Evolutionary conservation across 1,140 invertebrate species (phyloP).

Genomic region (Camponotus pennsylvanicus): DNA sequence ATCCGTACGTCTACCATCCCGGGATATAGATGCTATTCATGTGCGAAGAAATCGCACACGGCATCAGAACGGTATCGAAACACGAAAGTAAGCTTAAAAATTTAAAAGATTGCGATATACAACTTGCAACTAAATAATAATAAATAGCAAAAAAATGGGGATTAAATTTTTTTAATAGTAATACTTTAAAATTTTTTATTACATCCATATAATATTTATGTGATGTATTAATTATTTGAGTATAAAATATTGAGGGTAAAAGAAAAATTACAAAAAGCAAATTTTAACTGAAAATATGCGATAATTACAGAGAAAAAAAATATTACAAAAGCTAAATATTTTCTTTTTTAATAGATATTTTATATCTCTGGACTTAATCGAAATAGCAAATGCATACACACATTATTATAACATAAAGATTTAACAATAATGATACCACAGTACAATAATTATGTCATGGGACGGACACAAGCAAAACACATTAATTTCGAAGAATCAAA

Average conservation of each 20-base stretch:
- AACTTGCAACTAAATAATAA: not conserved
- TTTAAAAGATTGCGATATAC: conserved; percentile 6
- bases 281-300: not conserved
- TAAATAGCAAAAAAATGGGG: not conserved
- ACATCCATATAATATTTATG: not conserved
- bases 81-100: conserved; percentile 26
- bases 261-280: not conserved
- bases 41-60: conserved; percentile 48
- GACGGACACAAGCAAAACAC: conserved; percentile 5
- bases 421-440: conserved; percentile 28
- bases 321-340: conserved; percentile 3
- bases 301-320: not conserved
- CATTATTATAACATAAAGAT: not conserved
- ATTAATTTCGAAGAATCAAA: conserved; percentile 40
- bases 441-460: conserved; percentile 11
- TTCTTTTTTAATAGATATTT: not conserved
- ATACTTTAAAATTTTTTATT: not conserved
- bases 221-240: not conserved
- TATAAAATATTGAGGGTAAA: not conserved
- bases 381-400: not conserved
- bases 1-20: conserved; percentile 37
- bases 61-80: conserved; percentile 11
- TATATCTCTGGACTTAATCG: not conserved
- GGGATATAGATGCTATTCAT: conserved; percentile 40
- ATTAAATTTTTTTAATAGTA: not conserved